phyloP scores from a whole-genome alignment of 2,888 invertebrate genomes.

The Laothoe populi region DNA sequence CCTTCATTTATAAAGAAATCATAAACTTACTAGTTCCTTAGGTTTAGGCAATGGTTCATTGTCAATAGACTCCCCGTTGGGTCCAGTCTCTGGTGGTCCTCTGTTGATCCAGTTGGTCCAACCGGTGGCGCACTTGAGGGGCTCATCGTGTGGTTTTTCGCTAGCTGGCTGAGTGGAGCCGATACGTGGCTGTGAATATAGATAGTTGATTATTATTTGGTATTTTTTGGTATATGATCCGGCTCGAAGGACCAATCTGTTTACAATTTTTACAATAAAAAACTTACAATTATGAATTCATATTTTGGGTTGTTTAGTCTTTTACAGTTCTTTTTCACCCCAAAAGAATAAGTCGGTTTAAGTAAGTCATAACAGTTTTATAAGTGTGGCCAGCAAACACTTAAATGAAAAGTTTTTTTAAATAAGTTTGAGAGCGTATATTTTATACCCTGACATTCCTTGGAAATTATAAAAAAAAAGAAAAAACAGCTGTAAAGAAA shows the following conservation, averaged over 20 bases:
- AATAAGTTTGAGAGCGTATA: too few relatives aligned
- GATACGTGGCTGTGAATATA: slow-evolving; percentile 27
- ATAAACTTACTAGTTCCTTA: slow-evolving; percentile 77
- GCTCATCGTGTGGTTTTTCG: slow-evolving; percentile 63
- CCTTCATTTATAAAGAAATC: too few relatives aligned
- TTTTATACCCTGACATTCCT: too few relatives aligned
- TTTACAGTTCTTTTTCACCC: not conserved
- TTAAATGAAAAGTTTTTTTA: too few relatives aligned
- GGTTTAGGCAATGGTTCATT: slow-evolving; percentile 84
- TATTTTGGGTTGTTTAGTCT: not conserved
- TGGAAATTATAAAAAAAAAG: too few relatives aligned
- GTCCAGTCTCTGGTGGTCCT: slow-evolving; percentile 64
- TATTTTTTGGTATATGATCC: not conserved
- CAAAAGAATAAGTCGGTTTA: too few relatives aligned
- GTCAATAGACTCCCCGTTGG: slow-evolving; percentile 58
- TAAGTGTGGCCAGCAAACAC: too few relatives aligned
- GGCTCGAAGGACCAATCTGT: not conserved
- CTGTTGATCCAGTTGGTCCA: slow-evolving; percentile 93
- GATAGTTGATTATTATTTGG: not conserved
- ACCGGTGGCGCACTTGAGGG: slow-evolving; percentile 86
- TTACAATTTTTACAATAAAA: not conserved
- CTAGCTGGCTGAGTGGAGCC: slow-evolving; percentile 41
- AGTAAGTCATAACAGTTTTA: too few relatives aligned
- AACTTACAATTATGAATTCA: not conserved
- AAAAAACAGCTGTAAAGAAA: too few relatives aligned